phyloP scores from a whole-genome alignment of 2,113 vertebrate genomes.

The Aspidoscelis tigris region DNA sequence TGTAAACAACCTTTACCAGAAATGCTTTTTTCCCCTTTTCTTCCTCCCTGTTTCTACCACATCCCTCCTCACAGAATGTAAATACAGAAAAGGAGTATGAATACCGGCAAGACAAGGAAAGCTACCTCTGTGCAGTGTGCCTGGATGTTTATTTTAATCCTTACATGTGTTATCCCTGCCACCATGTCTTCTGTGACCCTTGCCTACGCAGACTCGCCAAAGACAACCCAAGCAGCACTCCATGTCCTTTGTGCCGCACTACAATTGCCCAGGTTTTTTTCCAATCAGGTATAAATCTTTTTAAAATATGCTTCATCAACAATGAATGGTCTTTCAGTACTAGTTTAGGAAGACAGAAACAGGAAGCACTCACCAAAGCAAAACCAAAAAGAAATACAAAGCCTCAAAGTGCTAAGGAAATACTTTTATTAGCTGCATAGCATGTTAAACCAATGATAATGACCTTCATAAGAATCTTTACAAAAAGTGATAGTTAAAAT shows the following conservation, averaged over 20 bases:
- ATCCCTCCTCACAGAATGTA: slow-evolving; percentile 72
- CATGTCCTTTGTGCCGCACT: slow-evolving; percentile 89
- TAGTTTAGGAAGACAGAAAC: too few relatives aligned
- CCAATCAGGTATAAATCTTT: slow-evolving; percentile 85
- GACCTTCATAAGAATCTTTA: too few relatives aligned
- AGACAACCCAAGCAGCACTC: slow-evolving; percentile 83
- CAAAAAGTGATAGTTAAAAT: too few relatives aligned
- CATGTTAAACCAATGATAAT: too few relatives aligned
- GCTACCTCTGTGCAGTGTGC: slow-evolving; percentile 90
- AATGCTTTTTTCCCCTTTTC: slow-evolving; percentile 30
- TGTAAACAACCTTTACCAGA: too few relatives aligned
- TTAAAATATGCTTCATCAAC: not conserved
- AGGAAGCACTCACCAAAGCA: too few relatives aligned
- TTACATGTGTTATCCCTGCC: slow-evolving; percentile 90
- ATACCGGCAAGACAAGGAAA: slow-evolving; percentile 82
- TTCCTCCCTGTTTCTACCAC: not conserved
- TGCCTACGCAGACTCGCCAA: slow-evolving; percentile 90
- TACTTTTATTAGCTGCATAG: too few relatives aligned
- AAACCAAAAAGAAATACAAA: too few relatives aligned
- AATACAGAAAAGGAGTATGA: slow-evolving; percentile 73
- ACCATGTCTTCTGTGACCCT: slow-evolving; percentile 93
- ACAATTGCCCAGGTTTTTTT: slow-evolving; percentile 86
- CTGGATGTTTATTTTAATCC: slow-evolving; percentile 93
- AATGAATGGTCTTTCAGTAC: not conserved
- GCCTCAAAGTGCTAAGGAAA: too few relatives aligned